Base-by-base conservation (phyloP, 1,140 invertebrate species). In the Drosophila saltans region DNA sequence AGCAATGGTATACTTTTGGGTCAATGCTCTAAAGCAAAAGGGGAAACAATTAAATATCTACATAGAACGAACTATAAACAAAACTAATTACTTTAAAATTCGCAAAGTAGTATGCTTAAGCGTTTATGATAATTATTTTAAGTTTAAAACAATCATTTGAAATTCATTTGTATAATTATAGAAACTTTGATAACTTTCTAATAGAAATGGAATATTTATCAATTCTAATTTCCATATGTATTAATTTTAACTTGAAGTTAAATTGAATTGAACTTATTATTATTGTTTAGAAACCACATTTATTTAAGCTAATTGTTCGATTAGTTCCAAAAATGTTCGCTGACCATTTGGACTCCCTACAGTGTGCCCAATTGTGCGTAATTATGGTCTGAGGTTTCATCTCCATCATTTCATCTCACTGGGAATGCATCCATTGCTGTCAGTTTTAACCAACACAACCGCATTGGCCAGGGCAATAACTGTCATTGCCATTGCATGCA, bases 351-450 rank as follows among this genome's bases (percentile, higher is more conserved):
- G 45, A 10, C 16, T 24, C 45, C 16, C 16, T 2, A 8, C 8
- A 24, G 16, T 16, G 45, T 9, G 28, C 30, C 11, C 1, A 39
- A 39, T 30, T 39, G 33, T 2, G 16, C 7, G 57, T 59, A 16
- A 59, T 59, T 59, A n/a, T 33, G 6, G 33, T 40, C 33, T 24
- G 57, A 59, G 16, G 21, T 21, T 59, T 40, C 1, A 21, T 7
- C 16, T 59, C 33, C 57, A 39, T 36, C 33, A 40, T 36, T 36
- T 36, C 33, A 36, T 52, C 2, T 26, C 8, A 9, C 8, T 39
- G 57, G 30, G 24, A 59, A 9, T 59, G 57, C 57, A 59, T 59
- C 7, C 56, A 58, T 21, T 21, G 33, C 56, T 39, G 56, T 58
- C 56, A 39, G 56, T 39, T 56, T 40, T 36, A 16, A 39, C 33